Conservation (phyloP, 2,888 invertebrate species). For the Hirtodrosophila confusa region DNA sequence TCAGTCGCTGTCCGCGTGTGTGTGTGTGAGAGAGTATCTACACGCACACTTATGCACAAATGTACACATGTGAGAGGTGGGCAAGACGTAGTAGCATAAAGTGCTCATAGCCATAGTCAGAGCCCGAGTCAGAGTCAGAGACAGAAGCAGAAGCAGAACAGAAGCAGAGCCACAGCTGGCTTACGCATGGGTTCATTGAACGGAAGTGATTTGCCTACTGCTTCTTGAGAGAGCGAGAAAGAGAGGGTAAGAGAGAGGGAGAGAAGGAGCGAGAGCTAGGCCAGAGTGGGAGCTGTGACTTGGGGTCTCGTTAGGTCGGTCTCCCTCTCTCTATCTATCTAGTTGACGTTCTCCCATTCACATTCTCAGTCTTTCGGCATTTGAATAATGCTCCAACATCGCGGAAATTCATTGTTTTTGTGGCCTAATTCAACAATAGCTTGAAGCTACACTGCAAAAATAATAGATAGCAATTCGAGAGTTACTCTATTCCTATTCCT, state of each 20-base stretch:
- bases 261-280: not conserved
- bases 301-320: constrained; percentile 16
- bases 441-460: constrained; percentile 1
- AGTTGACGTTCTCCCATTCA: not conserved
- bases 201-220: constrained; percentile 82
- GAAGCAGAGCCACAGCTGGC: constrained; percentile 61
- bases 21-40: constrained; percentile 18
- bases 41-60: constrained; percentile 18
- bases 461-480: no score
- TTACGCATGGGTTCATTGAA: constrained; percentile 83
- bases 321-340: constrained; percentile 6
- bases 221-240: constrained; percentile 12
- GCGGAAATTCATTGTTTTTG: constrained; percentile 22
- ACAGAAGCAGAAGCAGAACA: constrained; percentile 16
- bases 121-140: constrained; percentile 37
- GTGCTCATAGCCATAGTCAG: constrained; percentile 49
- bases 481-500: no score
- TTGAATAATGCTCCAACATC: constrained; percentile 38
- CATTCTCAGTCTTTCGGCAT: constrained; percentile 13
- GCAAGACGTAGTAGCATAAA: constrained; percentile 48
- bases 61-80: constrained; percentile 44
- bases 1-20: constrained; percentile 13
- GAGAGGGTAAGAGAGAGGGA: constrained; percentile 1
- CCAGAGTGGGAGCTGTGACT: constrained; percentile 21
- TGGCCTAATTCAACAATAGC: constrained; percentile 7